Conservation (phyloP, 2,797 vertebrate genomes). For the Coccyzus lansbergi region DNA sequence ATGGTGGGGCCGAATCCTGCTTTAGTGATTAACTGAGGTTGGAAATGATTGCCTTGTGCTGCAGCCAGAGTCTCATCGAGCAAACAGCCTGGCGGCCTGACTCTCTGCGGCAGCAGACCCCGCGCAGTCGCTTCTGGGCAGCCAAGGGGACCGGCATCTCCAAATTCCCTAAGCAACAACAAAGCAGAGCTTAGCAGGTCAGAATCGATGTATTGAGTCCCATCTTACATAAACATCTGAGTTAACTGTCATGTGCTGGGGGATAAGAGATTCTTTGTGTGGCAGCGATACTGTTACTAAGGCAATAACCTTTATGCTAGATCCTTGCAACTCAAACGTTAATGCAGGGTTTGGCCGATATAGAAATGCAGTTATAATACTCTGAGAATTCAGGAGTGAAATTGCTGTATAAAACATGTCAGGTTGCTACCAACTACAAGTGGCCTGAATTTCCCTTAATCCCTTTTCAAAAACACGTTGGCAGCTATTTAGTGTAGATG, state of each 20-base stretch:
- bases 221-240: conserved; percentile 68
- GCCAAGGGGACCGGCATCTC: background rate
- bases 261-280: conserved; percentile 73
- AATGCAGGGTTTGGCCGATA: background rate
- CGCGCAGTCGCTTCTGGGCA: background rate
- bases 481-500: background rate
- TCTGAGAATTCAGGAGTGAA: background rate
- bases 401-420: background rate
- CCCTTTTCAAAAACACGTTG: background rate
- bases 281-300: conserved; percentile 1
- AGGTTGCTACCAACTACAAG: background rate
- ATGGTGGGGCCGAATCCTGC: background rate
- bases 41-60: background rate
- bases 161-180: background rate
- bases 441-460: background rate
- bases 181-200: conserved; percentile 37
- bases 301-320: conserved; percentile 29
- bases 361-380: background rate
- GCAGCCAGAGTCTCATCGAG: background rate
- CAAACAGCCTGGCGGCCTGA: accelerated
- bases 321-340: background rate
- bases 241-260: conserved; percentile 65
- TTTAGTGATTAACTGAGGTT: conserved; percentile 7
- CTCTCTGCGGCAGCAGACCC: background rate
- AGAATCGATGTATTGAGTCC: conserved; percentile 63